A percentile compares a stretch with the other conserved stretches of the same genome.
These are phyloP conservation scores for Ecliptopera silaceata DNA, from an alignment of 2,888 invertebrate species.

Conservation along the genomic window DNA sequence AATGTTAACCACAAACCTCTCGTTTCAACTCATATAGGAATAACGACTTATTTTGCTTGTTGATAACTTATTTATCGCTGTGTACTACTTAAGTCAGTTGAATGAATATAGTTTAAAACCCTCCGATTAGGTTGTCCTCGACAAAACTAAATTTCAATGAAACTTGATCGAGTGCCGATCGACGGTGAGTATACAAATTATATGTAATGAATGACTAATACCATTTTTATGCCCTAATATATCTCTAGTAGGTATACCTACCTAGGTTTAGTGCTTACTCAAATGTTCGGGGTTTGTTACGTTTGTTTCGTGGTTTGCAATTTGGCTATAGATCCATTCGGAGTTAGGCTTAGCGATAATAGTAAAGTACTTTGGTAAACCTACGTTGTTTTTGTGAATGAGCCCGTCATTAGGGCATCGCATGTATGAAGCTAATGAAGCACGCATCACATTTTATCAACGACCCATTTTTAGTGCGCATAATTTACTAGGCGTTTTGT, in stretches of 20 bases:
- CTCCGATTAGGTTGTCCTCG: slow-evolving; percentile 22
- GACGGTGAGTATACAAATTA: too few relatives aligned
- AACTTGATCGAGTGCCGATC: slow-evolving; percentile 7
- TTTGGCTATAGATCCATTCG: too few relatives aligned
- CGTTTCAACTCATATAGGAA: slow-evolving; percentile 23
- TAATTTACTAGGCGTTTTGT: slow-evolving; percentile 51
- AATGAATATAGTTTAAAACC: slow-evolving; percentile 25
- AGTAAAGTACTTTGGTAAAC: not conserved
- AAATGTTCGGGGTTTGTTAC: too few relatives aligned
- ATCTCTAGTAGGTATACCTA: too few relatives aligned
- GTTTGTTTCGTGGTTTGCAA: too few relatives aligned
- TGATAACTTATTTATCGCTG: slow-evolving; percentile 26
- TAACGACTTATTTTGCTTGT: slow-evolving; percentile 20
- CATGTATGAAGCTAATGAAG: slow-evolving; percentile 30
- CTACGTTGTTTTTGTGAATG: slow-evolving; percentile 23
- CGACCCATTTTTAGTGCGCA: slow-evolving; percentile 57
- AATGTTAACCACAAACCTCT: slow-evolving; percentile 39
- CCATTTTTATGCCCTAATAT: too few relatives aligned
- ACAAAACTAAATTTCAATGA: slow-evolving; percentile 11
- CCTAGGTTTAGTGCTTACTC: too few relatives aligned
- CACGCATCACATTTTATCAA: slow-evolving; percentile 52
- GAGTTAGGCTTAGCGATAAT: not conserved
- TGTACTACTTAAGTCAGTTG: slow-evolving; percentile 23
- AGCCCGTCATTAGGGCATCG: slow-evolving; percentile 30
- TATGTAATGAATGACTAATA: too few relatives aligned